phyloP scores from a whole-genome alignment of 2,113 vertebrate genomes.

The Cnemophilus loriae region DNA sequence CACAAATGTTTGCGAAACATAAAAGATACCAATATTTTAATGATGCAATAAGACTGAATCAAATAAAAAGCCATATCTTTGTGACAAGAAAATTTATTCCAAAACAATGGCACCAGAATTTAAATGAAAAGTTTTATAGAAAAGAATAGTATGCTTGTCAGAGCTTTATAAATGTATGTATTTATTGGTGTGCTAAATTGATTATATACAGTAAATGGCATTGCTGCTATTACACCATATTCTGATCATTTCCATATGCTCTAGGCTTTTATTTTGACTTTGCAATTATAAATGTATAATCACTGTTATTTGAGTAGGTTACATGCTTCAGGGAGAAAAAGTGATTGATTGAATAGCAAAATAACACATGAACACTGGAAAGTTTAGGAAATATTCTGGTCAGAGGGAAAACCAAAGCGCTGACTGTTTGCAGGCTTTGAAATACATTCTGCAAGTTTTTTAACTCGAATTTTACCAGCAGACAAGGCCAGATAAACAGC shows the following conservation, averaged over 20 bases:
- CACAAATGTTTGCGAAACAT: constrained; percentile 76
- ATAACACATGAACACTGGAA: not conserved
- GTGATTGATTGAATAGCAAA: not conserved
- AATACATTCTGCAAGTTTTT: not conserved
- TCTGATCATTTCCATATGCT: constrained; percentile 74
- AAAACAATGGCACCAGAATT: constrained; percentile 71
- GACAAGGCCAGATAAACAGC: not conserved
- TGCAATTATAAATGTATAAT: constrained; percentile 66
- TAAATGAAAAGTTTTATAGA: constrained; percentile 71
- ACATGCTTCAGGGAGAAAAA: constrained; percentile 12
- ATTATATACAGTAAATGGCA: constrained; percentile 72
- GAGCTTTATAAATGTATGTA: constrained; percentile 52
- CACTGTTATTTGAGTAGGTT: constrained; percentile 18
- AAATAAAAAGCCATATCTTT: constrained; percentile 72
- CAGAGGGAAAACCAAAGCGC: not conserved
- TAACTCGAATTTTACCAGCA: not conserved
- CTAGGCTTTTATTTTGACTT: constrained; percentile 65
- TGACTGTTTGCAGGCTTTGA: not conserved
- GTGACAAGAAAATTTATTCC: constrained; percentile 73
- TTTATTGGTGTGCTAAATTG: constrained; percentile 75
- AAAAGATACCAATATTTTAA: constrained; percentile 79
- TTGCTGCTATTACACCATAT: constrained; percentile 67
- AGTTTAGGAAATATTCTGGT: not conserved
- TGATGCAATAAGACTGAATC: constrained; percentile 70
- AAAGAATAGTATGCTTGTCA: constrained; percentile 52